These are phyloP conservation scores for Bolinopsis microptera DNA, from an alignment of 37 sponge, comb jelly and placozoan genomes.

Conservation along the genomic window DNA sequence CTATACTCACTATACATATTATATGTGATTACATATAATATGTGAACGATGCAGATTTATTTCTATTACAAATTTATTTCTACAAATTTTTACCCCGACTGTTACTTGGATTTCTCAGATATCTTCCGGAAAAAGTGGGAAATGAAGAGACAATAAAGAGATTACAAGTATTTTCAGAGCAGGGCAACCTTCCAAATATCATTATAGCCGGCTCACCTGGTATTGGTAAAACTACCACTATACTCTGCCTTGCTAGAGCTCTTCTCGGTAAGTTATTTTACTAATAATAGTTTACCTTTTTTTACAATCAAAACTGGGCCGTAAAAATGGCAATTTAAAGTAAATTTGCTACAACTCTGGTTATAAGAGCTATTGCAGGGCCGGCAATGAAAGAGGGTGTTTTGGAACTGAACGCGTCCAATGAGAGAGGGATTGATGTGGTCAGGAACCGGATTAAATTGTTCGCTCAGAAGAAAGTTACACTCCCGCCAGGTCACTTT, in stretches of 20 bases:
- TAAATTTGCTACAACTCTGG: too few species aligned
- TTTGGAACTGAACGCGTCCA: constrained; percentile 96
- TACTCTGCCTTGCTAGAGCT: constrained; percentile 91
- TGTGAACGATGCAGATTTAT: too few species aligned
- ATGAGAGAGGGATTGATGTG: constrained; percentile 98
- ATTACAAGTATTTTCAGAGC: constrained; percentile 84
- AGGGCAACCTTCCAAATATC: constrained; percentile 97
- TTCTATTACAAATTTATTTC: too few species aligned
- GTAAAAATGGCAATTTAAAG: too few species aligned
- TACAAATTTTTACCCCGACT: too few species aligned
- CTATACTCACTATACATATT: too few species aligned
- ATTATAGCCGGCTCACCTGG: constrained; percentile 99
- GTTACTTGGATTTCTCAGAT: not conserved
- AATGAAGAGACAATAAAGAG: constrained; percentile 94
- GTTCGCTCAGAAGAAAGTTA: constrained; percentile 94
- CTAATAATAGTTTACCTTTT: too few species aligned
- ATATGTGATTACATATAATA: too few species aligned
- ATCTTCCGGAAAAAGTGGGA: constrained; percentile 82
- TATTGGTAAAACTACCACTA: constrained; percentile 96
- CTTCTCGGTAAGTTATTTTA: constrained; percentile 73
- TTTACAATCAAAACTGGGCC: too few species aligned
- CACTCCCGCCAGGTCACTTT: constrained; percentile 14
- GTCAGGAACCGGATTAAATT: constrained; percentile 93
- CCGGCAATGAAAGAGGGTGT: constrained; percentile 87
- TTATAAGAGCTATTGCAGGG: too few species aligned